Evolutionary conservation across 35 echinoderm and acorn worm genomes (phyloP), one percentile per base, ranked within the genome.

Genomic region (Chiridota heheva): DNA sequence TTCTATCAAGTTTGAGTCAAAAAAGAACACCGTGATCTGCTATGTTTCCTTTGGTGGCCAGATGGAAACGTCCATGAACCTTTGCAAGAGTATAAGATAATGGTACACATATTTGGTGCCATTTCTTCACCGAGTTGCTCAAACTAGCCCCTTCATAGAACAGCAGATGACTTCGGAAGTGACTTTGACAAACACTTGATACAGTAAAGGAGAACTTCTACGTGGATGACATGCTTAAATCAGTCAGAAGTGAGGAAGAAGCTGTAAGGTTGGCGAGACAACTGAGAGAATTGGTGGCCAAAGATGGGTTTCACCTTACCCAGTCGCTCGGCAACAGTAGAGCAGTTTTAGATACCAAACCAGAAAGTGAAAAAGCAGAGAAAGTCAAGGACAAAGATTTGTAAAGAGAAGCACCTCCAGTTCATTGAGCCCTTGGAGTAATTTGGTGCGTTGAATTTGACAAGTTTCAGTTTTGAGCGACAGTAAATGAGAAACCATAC

Each of bases 111-210:
- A n/a, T 92, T 93, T 71, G 78, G 90, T 42, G 85, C 85, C 10
- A 53, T 83, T 15, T 93, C 77, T 15, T 93, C 85, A 8, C 90
- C 90, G 1, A 70, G 67, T 12, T 93, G 90, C 71, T 84, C 90
- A 24, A 87, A 81, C 36, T 88, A 73, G 58, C 83, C 83, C 1
- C 58, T 92, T 53, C 70, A 77, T 37, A 76, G 49, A 79, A 82
- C 60, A 8, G 78, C 90, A 45, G 33, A 57, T 27, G 90, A 93
- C 71, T 86, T 58, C 40, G 61, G 67, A 85, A 7, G 40, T n/a
- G 73, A 33, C 8, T 82, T 60, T 56, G 58, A 72, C 67, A 31
- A 46, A 67, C 40, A 20, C 46, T 80, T 26, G 40, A 83, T 42
- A 66, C 74, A 2, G 58, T 95, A 36, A 60, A 47, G 36, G 41